Evolutionary conservation across 2,113 vertebrate genomes (phyloP), one percentile per base, ranked within the genome.

Genomic region (Clarias macrocephalus): DNA sequence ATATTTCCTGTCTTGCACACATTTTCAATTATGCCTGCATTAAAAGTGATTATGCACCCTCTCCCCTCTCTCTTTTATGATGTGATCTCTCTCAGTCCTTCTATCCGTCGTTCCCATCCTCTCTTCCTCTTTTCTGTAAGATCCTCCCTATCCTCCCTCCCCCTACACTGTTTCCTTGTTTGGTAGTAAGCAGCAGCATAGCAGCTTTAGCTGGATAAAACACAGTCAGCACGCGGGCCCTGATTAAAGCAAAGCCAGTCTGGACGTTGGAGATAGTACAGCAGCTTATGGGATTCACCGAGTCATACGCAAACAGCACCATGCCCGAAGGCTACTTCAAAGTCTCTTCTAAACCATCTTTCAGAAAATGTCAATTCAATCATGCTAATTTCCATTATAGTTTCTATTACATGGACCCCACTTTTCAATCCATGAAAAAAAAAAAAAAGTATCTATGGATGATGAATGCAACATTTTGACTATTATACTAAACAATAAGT

Each of bases 221-320:
- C 91, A 89, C 86, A 91, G 91, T 88, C 88, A 87, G 89, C 91
- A 91, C 91, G 91, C 90, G 85, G 91, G 91, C 90, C 90, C 92
- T 92, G 93, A 95, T 94, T 90, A 94, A 92, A 93, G 90, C 83
- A 92, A 91, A 84, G 85, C 88, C 37, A 59, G 91, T 91, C 94
- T 95, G 94, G 91, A 90, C 82, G 89, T 92, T 92, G 73, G 91
- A 95, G 94, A 95, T 94, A 94, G 91, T 88, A 85, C 80, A 81
- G 90, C 88, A 85, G 94, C 92, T 93, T 93, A 93, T 88, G 87
- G 92, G 93, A 95, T 93, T 93, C 90, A 90, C 82, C 85, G 91
- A 91, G 89, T 92, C 92, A 89, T 91, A 87, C 83, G 56, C 80
- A 91, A 92, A 62, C 89, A 72, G 90, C 85, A 87, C 87, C 89